These are phyloP conservation scores for Microhierax caerulescens DNA, from an alignment of 2,797 vertebrate genomes.

Conservation along the genomic window DNA sequence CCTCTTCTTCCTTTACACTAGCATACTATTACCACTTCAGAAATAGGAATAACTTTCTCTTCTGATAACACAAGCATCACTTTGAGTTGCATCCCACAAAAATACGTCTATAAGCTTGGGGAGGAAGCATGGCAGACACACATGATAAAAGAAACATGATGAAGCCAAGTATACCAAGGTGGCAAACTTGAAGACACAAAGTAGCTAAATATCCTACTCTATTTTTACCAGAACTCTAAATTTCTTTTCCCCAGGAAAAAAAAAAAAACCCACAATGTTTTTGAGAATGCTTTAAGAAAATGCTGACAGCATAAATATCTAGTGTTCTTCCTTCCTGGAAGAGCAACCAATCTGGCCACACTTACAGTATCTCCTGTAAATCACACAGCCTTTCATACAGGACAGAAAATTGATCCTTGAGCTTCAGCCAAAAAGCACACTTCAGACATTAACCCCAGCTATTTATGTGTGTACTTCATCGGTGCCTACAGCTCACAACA, in stretches of 20 bases:
- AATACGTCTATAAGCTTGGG: neutral
- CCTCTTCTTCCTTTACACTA: neutral
- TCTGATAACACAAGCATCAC: neutral
- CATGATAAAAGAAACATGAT: neutral
- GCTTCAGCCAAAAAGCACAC: neutral
- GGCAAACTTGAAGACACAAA: neutral
- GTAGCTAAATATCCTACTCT: neutral
- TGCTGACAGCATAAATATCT: neutral
- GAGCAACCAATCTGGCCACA: neutral
- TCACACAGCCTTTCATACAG: neutral
- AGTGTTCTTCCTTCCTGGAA: neutral
- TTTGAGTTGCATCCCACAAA: neutral
- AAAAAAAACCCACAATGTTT: accelerated
- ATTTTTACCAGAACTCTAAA: neutral
- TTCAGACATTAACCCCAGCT: neutral
- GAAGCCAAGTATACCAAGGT: neutral
- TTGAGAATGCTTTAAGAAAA: neutral
- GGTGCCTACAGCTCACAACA: neutral
- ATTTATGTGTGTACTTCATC: neutral
- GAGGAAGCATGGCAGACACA: neutral
- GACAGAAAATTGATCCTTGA: neutral
- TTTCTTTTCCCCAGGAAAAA: neutral
- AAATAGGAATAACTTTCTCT: neutral
- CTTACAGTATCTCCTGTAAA: neutral
- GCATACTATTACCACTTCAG: neutral